Evolutionary conservation across 1,140 invertebrate genomes (phyloP).

Genomic region (Aphis craccivora): DNA sequence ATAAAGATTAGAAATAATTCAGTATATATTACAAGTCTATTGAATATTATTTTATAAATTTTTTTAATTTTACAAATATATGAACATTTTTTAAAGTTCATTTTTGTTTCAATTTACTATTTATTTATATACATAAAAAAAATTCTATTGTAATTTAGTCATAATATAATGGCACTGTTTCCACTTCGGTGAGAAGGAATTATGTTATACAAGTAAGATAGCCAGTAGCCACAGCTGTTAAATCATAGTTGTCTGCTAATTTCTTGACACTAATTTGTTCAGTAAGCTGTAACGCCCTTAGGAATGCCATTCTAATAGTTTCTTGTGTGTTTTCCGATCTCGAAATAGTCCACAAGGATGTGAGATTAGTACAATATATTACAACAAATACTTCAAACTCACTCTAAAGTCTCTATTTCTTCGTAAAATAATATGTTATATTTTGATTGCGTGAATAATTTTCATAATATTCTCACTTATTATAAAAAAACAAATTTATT

Average conservation of each 20-base stretch:
- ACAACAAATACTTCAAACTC: background rate
- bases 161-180: background rate
- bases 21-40: background rate
- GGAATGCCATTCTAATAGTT: constrained; percentile 35
- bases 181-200: background rate
- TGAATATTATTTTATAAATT: background rate
- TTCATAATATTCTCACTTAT: background rate
- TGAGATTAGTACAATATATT: background rate
- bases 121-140: background rate
- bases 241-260: background rate
- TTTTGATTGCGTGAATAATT: background rate
- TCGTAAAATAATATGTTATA: background rate
- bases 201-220: constrained; percentile 15
- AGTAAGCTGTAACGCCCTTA: background rate
- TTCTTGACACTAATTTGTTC: constrained; percentile 30
- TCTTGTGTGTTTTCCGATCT: background rate
- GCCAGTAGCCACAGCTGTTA: background rate
- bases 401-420: background rate
- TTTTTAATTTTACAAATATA: background rate
- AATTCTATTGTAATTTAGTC: background rate
- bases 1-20: background rate
- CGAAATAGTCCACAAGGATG: background rate
- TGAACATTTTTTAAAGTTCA: background rate
- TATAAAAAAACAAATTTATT: background rate
- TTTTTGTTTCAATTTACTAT: background rate